phyloP scores from a whole-genome alignment of 2,797 vertebrate genomes.

The Pseudochirops cupreus region DNA sequence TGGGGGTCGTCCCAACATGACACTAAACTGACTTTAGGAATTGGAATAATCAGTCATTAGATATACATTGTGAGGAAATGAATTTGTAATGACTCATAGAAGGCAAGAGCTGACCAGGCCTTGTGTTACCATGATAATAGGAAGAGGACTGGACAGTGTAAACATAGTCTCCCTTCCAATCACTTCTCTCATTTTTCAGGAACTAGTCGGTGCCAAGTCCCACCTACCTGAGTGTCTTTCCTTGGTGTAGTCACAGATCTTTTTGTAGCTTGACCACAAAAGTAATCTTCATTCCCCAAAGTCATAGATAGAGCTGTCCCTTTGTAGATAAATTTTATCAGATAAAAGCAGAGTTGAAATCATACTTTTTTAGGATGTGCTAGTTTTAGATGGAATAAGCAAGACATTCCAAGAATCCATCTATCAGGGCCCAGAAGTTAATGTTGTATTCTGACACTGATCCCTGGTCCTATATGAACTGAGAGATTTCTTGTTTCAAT shows the following conservation, averaged over 20 bases:
- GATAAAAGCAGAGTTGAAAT: background rate
- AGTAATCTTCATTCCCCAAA: background rate
- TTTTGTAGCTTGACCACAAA: background rate
- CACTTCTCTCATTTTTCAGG: background rate
- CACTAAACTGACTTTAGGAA: background rate
- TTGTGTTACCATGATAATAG: background rate
- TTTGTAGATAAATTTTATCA: background rate
- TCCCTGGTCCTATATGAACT: background rate
- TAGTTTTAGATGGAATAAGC: background rate
- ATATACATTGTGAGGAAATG: background rate
- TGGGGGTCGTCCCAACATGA: background rate
- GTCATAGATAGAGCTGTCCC: background rate
- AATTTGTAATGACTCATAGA: background rate
- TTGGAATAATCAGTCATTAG: background rate
- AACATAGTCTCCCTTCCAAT: background rate
- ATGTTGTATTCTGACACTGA: background rate
- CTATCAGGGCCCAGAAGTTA: background rate
- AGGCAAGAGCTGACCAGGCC: background rate
- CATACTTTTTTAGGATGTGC: background rate
- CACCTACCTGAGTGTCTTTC: background rate
- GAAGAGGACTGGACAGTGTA: background rate
- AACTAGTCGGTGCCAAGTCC: background rate
- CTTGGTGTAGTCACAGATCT: background rate
- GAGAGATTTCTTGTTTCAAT: background rate
- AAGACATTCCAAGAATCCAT: background rate